A percentile compares a stretch with the other conserved stretches of the same genome.
These are phyloP conservation scores for Cyprinella venusta DNA, from an alignment of 2,797 vertebrate species.

Conservation along the genomic window DNA sequence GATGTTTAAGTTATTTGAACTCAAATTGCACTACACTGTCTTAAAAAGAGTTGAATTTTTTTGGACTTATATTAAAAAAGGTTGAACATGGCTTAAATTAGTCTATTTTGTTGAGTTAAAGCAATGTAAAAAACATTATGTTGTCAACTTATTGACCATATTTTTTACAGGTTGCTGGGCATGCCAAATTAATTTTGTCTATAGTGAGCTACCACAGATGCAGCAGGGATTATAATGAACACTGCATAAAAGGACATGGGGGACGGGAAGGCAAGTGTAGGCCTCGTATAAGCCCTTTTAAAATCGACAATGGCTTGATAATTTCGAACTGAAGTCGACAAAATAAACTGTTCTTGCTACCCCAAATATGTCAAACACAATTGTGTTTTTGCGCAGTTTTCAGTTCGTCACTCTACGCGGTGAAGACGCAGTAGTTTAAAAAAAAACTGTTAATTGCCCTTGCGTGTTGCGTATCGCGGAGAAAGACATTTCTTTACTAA, in stretches of 20 bases:
- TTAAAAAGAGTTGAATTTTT: too few species aligned
- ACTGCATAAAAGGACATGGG: not conserved
- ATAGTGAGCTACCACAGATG: not conserved
- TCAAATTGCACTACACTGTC: too few species aligned
- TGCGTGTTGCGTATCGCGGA: not conserved
- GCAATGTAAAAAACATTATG: too few species aligned
- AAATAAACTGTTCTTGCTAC: constrained; percentile 14
- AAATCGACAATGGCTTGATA: constrained; percentile 6
- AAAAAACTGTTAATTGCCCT: constrained; percentile 21
- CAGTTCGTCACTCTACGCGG: not conserved
- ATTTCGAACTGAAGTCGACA: constrained; percentile 16
- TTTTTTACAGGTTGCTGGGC: too few species aligned
- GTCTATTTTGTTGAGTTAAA: too few species aligned
- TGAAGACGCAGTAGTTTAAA: constrained; percentile 7
- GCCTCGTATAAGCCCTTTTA: not conserved
- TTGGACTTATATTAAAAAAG: too few species aligned
- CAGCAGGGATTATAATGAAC: not conserved
- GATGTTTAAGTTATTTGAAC: too few species aligned
- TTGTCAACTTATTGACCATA: too few species aligned
- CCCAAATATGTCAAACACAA: constrained; percentile 24
- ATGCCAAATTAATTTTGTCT: too few species aligned
- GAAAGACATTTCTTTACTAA: constrained; percentile 80
- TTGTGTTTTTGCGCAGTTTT: not conserved
- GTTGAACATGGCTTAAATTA: too few species aligned
- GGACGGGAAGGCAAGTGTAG: not conserved